phyloP scores from a whole-genome alignment of 2,888 invertebrate genomes.

The Cantharis flavilabris region DNA sequence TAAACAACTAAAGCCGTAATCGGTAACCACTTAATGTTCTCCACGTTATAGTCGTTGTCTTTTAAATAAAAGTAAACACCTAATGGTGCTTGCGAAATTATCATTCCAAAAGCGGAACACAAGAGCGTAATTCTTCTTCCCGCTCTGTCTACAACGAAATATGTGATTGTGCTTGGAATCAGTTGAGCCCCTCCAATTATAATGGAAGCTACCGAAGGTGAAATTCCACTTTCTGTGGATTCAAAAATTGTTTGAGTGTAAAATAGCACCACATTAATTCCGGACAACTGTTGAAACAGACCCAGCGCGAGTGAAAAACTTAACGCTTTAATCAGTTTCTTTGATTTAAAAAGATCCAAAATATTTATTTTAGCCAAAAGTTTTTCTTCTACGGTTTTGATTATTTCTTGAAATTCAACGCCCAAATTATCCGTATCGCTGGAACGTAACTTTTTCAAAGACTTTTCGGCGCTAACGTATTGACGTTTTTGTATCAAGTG shows the following conservation, averaged over 20 bases:
- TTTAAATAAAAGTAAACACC: constrained; percentile 66
- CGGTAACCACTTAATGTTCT: constrained; percentile 68
- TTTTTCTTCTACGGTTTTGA: constrained; percentile 29
- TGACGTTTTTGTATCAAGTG: constrained; percentile 65
- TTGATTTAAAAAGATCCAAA: constrained; percentile 57
- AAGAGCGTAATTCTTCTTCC: constrained; percentile 74
- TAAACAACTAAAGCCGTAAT: constrained; percentile 71
- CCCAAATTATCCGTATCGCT: constrained; percentile 57
- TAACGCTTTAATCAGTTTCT: constrained; percentile 66
- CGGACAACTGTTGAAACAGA: constrained; percentile 81
- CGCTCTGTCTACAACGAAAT: constrained; percentile 73
- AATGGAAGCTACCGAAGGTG: constrained; percentile 69
- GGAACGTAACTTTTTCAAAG: constrained; percentile 67
- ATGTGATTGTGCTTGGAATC: constrained; percentile 69
- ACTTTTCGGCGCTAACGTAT: constrained; percentile 60
- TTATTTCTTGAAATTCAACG: constrained; percentile 14
- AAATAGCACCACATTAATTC: constrained; percentile 80
- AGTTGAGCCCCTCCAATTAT: constrained; percentile 76
- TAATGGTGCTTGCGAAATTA: constrained; percentile 62
- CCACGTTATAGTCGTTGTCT: constrained; percentile 60
- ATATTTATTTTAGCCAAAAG: constrained; percentile 52
- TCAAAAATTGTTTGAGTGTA: constrained; percentile 74
- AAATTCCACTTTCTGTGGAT: constrained; percentile 64
- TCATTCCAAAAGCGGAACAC: constrained; percentile 68
- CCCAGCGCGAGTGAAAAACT: background rate